Evolutionary conservation across 2,797 vertebrate genomes (phyloP).

Genomic region (Phalloptychus januarius): DNA sequence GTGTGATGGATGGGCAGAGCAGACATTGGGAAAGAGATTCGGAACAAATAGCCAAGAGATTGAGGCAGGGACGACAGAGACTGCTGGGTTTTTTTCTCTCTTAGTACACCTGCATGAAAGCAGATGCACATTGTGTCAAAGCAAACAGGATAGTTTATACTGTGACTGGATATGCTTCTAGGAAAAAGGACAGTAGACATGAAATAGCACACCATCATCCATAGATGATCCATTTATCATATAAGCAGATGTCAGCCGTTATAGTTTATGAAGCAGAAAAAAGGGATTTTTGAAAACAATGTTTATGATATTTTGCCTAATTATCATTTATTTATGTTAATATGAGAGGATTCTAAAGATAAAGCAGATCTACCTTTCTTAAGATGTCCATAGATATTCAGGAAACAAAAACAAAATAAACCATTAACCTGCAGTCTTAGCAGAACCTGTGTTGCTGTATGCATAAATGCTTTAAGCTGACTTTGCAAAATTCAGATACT

Average conservation of each 20-base stretch:
- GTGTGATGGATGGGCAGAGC: conserved; percentile 67
- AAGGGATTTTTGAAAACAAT: conserved; percentile 32
- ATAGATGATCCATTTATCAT: conserved; percentile 39
- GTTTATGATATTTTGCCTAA: conserved; percentile 43
- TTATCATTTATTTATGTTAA: conserved; percentile 31
- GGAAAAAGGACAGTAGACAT: conserved; percentile 19
- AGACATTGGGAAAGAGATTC: conserved; percentile 40
- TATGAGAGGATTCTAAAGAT: conserved; percentile 16
- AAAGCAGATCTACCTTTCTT: neutral
- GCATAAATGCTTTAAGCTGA: conserved; percentile 58
- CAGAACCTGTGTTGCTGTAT: conserved; percentile 52
- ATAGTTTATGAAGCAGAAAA: conserved; percentile 46
- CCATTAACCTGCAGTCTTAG: conserved; percentile 51
- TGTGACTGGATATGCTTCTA: conserved; percentile 2
- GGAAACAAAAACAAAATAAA: conserved; percentile 32
- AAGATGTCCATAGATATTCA: conserved; percentile 12
- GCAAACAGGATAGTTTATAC: conserved; percentile 10
- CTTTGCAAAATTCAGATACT: conserved; percentile 45
- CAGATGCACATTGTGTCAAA: neutral
- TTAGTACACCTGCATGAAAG: conserved; percentile 35
- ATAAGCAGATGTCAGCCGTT: conserved; percentile 45
- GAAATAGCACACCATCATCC: conserved; percentile 33
- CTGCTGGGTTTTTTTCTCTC: conserved; percentile 27
- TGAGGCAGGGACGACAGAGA: conserved; percentile 37
- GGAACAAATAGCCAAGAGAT: conserved; percentile 14